These are phyloP conservation scores for Astur gentilis DNA, from an alignment of 2,113 vertebrate species.

Conservation along the genomic window DNA sequence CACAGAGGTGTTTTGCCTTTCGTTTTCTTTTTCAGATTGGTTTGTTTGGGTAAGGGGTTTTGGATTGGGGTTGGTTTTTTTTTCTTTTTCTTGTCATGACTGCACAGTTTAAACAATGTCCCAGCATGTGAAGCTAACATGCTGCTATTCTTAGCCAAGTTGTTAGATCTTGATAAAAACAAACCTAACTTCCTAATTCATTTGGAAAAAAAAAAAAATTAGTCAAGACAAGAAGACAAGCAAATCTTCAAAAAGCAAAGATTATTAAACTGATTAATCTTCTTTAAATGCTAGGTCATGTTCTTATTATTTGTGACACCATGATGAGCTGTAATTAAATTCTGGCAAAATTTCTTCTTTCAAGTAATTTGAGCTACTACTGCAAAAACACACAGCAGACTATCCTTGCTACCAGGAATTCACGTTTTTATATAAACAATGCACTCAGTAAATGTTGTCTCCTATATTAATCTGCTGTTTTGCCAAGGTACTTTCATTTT, in stretches of 20 bases:
- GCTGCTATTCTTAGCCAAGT: not conserved
- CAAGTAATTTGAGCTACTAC: not conserved
- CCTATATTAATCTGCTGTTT: not conserved
- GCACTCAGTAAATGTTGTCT: not conserved
- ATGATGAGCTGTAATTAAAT: slow-evolving; percentile 13
- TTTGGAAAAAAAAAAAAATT: not conserved
- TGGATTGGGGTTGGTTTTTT: not conserved
- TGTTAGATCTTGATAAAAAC: not conserved
- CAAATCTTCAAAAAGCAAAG: not conserved
- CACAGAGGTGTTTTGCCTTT: not conserved
- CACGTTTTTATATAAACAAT: not conserved
- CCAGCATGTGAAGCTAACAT: not conserved
- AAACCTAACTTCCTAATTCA: not conserved
- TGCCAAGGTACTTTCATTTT: not conserved
- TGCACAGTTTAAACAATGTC: not conserved
- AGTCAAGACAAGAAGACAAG: not conserved
- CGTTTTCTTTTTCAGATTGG: accelerated
- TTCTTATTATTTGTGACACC: not conserved
- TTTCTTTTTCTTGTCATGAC: not conserved
- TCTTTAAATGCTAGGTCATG: not conserved
- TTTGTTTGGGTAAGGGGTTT: not conserved
- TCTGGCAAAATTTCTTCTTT: not conserved
- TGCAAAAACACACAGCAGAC: not conserved
- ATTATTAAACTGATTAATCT: not conserved
- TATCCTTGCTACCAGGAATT: not conserved